phyloP scores from a whole-genome alignment of 2,113 vertebrate species.

The Colossoma macropomum region DNA sequence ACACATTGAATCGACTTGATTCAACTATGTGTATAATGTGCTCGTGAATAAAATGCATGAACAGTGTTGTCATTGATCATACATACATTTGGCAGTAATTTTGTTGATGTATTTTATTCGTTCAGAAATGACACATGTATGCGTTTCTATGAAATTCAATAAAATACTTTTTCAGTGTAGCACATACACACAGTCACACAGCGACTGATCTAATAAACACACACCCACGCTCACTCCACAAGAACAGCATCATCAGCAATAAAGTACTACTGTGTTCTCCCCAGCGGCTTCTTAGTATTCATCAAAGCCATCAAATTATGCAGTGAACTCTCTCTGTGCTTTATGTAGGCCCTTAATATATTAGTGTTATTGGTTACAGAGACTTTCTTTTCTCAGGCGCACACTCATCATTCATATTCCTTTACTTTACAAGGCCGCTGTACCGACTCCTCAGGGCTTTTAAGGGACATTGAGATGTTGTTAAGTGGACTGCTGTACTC shows the following conservation, averaged over 20 bases:
- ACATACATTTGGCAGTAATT: too few species aligned
- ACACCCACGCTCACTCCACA: not conserved
- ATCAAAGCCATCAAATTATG: slow-evolving; percentile 1
- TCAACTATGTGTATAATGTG: too few species aligned
- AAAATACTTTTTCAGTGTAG: too few species aligned
- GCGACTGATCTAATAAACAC: not conserved
- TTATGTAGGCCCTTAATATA: not conserved
- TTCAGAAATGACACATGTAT: not conserved
- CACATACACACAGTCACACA: not conserved
- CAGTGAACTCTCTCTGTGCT: not conserved
- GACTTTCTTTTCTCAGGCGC: not conserved
- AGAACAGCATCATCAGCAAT: not conserved
- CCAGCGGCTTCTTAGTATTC: not conserved
- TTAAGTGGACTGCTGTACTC: not conserved
- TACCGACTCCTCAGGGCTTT: not conserved
- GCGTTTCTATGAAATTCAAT: not conserved
- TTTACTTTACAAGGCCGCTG: not conserved
- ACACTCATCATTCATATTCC: not conserved
- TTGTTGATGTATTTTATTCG: not conserved
- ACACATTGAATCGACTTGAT: too few species aligned
- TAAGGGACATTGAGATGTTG: not conserved
- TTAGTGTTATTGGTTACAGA: not conserved
- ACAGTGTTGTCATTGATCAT: too few species aligned
- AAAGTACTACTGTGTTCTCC: not conserved
- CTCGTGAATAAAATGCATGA: too few species aligned